Conservation (phyloP, 1,140 invertebrate genomes). For the Hycleus cichorii region DNA sequence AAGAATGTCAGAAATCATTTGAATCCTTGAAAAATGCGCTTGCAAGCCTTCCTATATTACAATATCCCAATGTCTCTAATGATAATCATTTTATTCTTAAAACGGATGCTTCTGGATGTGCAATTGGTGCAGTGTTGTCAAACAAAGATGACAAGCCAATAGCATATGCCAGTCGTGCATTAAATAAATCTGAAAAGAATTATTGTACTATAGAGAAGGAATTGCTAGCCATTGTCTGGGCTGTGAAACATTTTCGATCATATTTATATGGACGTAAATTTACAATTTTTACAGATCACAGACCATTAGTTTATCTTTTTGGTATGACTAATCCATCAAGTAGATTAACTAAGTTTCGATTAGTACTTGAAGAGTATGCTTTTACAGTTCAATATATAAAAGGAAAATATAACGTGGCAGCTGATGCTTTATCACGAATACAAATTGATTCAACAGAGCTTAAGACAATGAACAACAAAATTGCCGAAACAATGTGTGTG, state of each 20-base stretch:
- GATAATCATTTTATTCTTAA: no score
- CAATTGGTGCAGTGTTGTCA: no score
- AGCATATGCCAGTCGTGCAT: not conserved
- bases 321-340: not conserved
- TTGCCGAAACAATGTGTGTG: not conserved
- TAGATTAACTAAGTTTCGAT: not conserved
- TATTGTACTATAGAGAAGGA: not conserved
- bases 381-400: not conserved
- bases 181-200: not conserved
- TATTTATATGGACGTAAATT: not conserved
- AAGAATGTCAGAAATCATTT: no score
- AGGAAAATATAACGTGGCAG: not conserved
- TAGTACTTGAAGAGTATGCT: not conserved
- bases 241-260: not conserved
- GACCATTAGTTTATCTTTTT: not conserved
- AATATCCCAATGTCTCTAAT: no score
- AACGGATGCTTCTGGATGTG: no score
- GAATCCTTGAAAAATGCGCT: no score
- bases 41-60: no score
- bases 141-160: no score
- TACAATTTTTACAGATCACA: not conserved
- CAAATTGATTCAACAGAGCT: not conserved
- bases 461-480: not conserved
- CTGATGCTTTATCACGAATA: not conserved
- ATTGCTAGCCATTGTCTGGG: not conserved